Conservation (phyloP, 2,113 vertebrate genomes). For the Chrysemys picta region DNA sequence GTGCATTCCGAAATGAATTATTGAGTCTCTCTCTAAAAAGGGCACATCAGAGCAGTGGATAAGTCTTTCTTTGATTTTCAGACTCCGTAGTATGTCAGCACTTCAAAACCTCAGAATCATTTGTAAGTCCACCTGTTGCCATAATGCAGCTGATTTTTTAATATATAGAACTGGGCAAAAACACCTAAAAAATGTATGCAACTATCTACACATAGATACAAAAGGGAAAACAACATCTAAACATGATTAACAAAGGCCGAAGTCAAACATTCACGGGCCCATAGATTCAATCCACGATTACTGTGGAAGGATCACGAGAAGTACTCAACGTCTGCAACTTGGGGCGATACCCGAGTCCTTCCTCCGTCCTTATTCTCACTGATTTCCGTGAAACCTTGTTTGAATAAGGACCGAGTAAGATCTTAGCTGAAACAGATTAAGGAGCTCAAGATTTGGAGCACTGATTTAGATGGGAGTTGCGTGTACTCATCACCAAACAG, state of each 20-base stretch:
- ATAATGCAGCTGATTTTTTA: not conserved
- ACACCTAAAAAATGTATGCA: not conserved
- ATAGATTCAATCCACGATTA: not conserved
- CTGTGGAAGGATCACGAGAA: not conserved
- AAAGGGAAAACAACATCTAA: not conserved
- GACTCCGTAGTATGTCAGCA: not conserved
- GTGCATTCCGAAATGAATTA: not conserved
- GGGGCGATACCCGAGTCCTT: not conserved
- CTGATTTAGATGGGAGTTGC: not conserved
- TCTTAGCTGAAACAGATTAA: too few species aligned
- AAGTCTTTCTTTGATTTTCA: not conserved
- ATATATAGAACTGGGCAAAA: fast-evolving
- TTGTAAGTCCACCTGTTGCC: not conserved
- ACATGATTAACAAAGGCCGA: not conserved
- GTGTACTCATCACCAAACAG: not conserved
- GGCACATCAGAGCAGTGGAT: not conserved
- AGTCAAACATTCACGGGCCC: not conserved
- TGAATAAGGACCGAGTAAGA: not conserved
- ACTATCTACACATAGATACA: not conserved
- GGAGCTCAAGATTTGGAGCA: not conserved
- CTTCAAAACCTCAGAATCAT: not conserved
- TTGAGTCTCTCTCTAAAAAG: not conserved
- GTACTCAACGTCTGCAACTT: not conserved
- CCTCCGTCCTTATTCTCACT: not conserved
- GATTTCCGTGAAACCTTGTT: not conserved